Percentiles rank a stretch among this genome's conserved stretches.
Conservation (phyloP, 2,113 vertebrate species). For the Microtus oregoni region DNA sequence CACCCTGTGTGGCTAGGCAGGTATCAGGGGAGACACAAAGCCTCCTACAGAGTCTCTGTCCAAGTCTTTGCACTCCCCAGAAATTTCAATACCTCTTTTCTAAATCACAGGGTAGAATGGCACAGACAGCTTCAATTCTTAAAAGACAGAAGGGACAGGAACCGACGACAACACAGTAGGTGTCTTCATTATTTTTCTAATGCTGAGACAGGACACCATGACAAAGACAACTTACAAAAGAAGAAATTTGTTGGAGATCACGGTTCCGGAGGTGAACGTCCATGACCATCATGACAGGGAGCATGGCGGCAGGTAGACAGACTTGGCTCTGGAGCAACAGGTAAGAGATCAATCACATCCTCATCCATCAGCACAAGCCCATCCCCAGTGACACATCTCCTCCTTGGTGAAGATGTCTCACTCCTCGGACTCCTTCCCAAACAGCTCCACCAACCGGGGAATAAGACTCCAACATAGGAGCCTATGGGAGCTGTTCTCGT, state of each 20-base stretch:
- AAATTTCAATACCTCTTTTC: neutral
- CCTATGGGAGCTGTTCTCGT: neutral
- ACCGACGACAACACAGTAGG: neutral
- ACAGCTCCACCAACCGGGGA: neutral
- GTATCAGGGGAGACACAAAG: accelerated
- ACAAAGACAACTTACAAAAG: neutral
- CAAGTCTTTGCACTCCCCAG: neutral
- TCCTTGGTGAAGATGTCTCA: neutral
- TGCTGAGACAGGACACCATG: neutral
- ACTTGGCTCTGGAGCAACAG: neutral
- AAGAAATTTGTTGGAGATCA: neutral
- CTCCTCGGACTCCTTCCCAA: neutral
- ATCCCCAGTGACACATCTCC: neutral
- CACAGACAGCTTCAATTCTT: neutral
- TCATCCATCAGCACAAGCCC: neutral
- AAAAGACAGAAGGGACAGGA: too few relatives aligned
- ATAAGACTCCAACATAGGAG: neutral
- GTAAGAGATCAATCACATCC: neutral
- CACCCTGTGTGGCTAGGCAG: accelerated
- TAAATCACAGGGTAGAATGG: neutral
- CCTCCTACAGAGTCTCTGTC: neutral
- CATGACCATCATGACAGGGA: neutral
- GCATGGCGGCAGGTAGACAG: neutral
- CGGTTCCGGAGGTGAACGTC: too few relatives aligned
- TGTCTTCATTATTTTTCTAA: neutral